phyloP scores from a whole-genome alignment of 2,797 vertebrate genomes.

The Prionace glauca region DNA sequence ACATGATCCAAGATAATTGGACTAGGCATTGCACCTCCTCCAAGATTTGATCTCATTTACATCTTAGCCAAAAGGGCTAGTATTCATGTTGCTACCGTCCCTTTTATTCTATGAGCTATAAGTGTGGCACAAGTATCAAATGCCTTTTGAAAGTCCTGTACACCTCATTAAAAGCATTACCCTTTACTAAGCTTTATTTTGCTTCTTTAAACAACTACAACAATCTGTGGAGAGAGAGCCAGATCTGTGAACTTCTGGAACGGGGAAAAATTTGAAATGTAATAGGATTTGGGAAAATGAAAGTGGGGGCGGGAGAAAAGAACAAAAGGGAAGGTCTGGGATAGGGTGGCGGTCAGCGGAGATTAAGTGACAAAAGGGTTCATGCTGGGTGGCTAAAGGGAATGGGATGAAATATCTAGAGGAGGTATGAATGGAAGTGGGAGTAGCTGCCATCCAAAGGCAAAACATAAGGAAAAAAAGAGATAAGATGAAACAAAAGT shows the following conservation, averaged over 20 bases:
- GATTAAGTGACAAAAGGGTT: neutral
- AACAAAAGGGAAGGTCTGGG: neutral
- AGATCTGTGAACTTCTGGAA: neutral
- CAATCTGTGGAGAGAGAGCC: neutral
- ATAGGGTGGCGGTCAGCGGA: neutral
- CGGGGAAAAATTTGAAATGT: neutral
- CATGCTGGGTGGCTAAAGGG: neutral
- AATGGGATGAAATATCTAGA: neutral
- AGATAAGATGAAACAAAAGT: neutral
- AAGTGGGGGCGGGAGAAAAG: neutral
- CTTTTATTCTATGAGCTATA: too few relatives aligned
- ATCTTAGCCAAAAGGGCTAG: too few relatives aligned
- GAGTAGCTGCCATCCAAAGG: neutral
- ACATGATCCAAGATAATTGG: too few relatives aligned
- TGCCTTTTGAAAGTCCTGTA: too few relatives aligned
- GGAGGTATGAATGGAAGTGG: neutral
- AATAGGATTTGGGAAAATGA: too few relatives aligned
- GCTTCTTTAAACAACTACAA: too few relatives aligned
- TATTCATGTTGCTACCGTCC: too few relatives aligned
- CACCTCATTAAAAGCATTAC: too few relatives aligned
- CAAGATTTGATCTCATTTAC: too few relatives aligned
- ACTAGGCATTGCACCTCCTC: too few relatives aligned
- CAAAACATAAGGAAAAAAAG: neutral
- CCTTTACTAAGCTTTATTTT: too few relatives aligned
- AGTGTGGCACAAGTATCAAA: too few relatives aligned